Evolutionary conservation across 2,113 vertebrate genomes (phyloP).

Genomic region (Chaetorhynchus papuensis): DNA sequence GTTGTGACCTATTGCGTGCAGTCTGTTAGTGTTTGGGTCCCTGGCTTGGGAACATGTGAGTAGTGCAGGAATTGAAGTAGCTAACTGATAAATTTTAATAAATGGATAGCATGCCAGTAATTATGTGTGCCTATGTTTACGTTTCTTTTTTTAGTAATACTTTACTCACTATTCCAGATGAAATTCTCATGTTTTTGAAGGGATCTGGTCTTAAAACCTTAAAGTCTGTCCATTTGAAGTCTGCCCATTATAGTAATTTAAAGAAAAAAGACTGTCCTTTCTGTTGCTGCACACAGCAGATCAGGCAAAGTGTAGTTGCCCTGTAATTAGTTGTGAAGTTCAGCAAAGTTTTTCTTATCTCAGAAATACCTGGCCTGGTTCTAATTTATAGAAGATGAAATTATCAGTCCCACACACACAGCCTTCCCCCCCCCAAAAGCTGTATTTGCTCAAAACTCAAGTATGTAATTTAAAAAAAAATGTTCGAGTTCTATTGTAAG

Average conservation of each 20-base stretch:
- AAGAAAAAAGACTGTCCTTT: neutral
- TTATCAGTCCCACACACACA: neutral
- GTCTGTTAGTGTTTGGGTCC: neutral
- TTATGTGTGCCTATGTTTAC: neutral
- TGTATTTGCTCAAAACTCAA: neutral
- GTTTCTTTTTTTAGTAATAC: neutral
- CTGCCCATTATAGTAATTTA: neutral
- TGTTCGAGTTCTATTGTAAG: neutral
- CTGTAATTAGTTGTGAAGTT: neutral
- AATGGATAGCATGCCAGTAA: neutral
- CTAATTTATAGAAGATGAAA: neutral
- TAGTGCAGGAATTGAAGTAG: neutral
- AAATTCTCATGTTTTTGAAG: neutral
- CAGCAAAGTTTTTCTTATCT: neutral
- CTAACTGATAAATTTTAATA: neutral
- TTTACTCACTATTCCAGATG: neutral
- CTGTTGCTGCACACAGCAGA: neutral
- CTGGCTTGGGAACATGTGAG: neutral
- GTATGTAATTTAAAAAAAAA: neutral
- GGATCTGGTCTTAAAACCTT: neutral
- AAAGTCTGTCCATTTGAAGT: neutral
- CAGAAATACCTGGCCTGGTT: neutral
- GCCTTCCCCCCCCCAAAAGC: rapidly evolving
- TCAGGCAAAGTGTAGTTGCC: neutral
- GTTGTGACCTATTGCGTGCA: neutral